phyloP scores from a whole-genome alignment of 1,140 invertebrate species.

The Drosophila malerkotliana region DNA sequence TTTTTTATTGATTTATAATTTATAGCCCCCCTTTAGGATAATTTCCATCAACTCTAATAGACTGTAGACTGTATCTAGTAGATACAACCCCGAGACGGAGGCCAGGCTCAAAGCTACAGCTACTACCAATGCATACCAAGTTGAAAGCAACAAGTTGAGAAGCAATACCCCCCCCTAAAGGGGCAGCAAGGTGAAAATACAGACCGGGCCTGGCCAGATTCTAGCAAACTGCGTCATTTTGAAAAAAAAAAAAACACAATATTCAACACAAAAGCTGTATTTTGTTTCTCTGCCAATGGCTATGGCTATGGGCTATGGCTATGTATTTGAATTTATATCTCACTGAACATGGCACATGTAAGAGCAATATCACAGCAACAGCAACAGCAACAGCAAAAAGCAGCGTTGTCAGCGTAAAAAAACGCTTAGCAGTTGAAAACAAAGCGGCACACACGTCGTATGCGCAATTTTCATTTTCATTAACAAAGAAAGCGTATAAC shows the following conservation, averaged over 20 bases:
- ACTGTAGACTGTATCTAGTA: slow-evolving; percentile 37
- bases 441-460: slow-evolving; percentile 58
- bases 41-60: neutral
- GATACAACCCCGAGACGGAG: slow-evolving; percentile 29
- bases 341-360: slow-evolving; percentile 15
- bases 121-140: slow-evolving; percentile 55
- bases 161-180: slow-evolving; percentile 5
- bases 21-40: too few relatives aligned
- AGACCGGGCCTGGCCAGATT: neutral
- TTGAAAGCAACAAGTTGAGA: slow-evolving; percentile 68
- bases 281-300: slow-evolving; percentile 7
- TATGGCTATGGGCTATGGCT: slow-evolving; percentile 11
- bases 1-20: too few relatives aligned
- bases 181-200: slow-evolving; percentile 10
- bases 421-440: slow-evolving; percentile 40
- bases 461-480: slow-evolving; percentile 77
- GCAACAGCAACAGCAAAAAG: too few relatives aligned
- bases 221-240: slow-evolving; percentile 70
- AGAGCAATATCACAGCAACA: slow-evolving; percentile 2
- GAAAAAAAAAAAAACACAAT: slow-evolving; percentile 31
- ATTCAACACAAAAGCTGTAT: slow-evolving; percentile 29
- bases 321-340: slow-evolving; percentile 31
- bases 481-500: slow-evolving; percentile 47
- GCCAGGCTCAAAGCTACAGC: slow-evolving; percentile 30
- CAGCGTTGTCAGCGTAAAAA: slow-evolving; percentile 55